Percentiles rank a stretch among this genome's conserved stretches.
Conservation (phyloP, 37 sponge, comb jelly and placozoan genomes). For the Oscarella lobularis region DNA sequence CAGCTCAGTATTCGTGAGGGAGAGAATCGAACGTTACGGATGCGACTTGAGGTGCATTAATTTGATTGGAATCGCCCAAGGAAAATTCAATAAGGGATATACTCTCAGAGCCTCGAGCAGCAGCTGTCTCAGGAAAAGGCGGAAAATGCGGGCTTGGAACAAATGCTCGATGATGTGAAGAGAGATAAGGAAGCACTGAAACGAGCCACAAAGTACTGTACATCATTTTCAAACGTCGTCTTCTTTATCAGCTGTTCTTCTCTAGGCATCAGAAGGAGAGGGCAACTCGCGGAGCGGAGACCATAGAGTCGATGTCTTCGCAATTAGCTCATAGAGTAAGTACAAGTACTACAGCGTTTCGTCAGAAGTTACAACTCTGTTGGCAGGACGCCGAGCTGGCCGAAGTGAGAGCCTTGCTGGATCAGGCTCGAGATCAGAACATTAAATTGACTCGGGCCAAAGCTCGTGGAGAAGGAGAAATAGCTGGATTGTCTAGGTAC, state of each 20-base stretch:
- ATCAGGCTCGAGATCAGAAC: background rate
- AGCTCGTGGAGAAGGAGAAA: background rate
- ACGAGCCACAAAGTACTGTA: constrained; percentile 22
- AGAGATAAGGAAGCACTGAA: constrained; percentile 49
- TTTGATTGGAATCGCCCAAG: no score
- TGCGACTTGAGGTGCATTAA: background rate
- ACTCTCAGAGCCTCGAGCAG: constrained; percentile 33
- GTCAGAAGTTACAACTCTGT: background rate
- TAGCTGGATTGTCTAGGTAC: background rate
- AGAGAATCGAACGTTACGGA: background rate
- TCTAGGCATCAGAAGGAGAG: background rate
- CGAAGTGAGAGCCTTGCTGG: background rate
- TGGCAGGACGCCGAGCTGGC: background rate
- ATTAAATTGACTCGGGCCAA: background rate
- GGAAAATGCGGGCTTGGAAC: constrained; percentile 29
- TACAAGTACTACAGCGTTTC: background rate
- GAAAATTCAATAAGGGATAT: no score
- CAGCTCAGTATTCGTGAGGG: background rate
- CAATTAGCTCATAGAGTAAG: background rate
- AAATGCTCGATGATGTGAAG: constrained; percentile 12
- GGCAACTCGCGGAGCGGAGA: background rate
- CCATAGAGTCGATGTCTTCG: background rate
- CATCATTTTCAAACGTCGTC: constrained; percentile 10
- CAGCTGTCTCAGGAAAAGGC: constrained; percentile 19
- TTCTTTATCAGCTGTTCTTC: background rate